Conservation (phyloP, 1,140 invertebrate species). For the Drosophila tristis region DNA sequence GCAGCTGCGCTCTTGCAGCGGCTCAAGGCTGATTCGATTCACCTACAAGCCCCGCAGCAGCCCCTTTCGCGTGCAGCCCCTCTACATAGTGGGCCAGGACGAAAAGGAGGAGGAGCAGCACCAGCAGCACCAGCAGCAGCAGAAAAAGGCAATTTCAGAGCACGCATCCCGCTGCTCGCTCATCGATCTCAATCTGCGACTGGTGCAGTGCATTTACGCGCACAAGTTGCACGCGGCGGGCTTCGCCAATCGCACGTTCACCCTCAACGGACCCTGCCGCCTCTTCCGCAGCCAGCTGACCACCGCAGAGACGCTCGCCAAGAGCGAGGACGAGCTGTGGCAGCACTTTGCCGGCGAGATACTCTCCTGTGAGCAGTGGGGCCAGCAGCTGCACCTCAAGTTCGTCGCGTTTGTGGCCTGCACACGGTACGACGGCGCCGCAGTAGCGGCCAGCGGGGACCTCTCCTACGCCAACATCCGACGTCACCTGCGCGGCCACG, state of each 20-base stretch:
- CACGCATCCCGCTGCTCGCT: slow-evolving; percentile 85
- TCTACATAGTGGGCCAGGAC: slow-evolving; percentile 91
- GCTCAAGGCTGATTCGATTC: slow-evolving; percentile 38
- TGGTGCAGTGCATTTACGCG: slow-evolving; percentile 94
- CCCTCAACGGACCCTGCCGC: slow-evolving; percentile 88
- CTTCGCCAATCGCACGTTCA: slow-evolving; percentile 92
- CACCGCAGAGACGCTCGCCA: slow-evolving; percentile 88
- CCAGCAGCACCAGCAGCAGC: slow-evolving; percentile 73
- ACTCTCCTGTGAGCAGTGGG: slow-evolving; percentile 87
- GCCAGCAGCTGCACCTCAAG: slow-evolving; percentile 88
- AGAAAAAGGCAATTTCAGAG: background rate
- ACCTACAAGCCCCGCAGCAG: slow-evolving; percentile 47
- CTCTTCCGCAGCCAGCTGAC: slow-evolving; percentile 90
- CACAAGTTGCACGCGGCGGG: slow-evolving; percentile 94
- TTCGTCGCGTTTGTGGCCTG: slow-evolving; percentile 95
- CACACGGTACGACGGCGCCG: slow-evolving; percentile 90
- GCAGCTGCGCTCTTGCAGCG: slow-evolving; percentile 55
- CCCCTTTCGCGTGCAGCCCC: slow-evolving; percentile 86
- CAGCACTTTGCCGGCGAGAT: slow-evolving; percentile 92
- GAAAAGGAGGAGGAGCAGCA: slow-evolving; percentile 62
- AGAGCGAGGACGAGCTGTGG: slow-evolving; percentile 93
- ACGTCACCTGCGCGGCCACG: slow-evolving; percentile 91
- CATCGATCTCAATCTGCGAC: slow-evolving; percentile 90
- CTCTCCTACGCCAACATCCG: slow-evolving; percentile 91
- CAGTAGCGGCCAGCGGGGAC: slow-evolving; percentile 85